Base-by-base conservation (phyloP, 2,113 vertebrate species). In the Rynchops niger region DNA sequence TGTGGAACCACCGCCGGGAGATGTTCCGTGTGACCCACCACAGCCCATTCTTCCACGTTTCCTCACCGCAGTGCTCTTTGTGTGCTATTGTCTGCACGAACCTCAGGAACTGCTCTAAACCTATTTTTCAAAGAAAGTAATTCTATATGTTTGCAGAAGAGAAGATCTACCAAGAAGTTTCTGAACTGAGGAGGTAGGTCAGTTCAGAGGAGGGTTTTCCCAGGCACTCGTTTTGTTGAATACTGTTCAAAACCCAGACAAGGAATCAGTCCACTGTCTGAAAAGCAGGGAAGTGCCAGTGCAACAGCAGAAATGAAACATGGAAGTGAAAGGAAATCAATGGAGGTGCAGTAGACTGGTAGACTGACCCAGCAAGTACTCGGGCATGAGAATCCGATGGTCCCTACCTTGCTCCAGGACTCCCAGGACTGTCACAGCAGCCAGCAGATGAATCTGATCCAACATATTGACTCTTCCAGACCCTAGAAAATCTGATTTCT, bases 391-490 rank as follows among this genome's bases (percentile, higher is more conserved):
- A 18, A 50, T 29, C 34, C 0, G 0, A 66, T 58, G 18, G 12
- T 76, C 15, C 96, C 82, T 97, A 99, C 99, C 99, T 98, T 99
- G 99, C 79, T 99, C 98, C 95, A 99, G 82, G 71, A 99, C 96
- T 12, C 97, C 98, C 47, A 99, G 95, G 17, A 99, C 80, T 1
- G 98, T 98, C 29, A 99, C 98, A 0, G 96, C 98, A 34, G 97
- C 98, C 58, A 99, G 82, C 45, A 90, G 81, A 22, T 98, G 97
- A 45, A 96, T 74, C 50, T 98, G 95, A 16, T 98, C 98, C 83
- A 97, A 66, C 98, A 99, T 98, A 29, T 3, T 70, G 80, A 49
- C 56, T 86, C 82, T 71, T 86, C 61, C 47, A 71, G 72, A 43
- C 17, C 22, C 8, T 45, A 74, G 49, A 61, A 90, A 76, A 79